Evolutionary conservation across 2,113 vertebrate genomes (phyloP), one percentile per base, ranked within the genome.

Genomic region (Procavia capensis): DNA sequence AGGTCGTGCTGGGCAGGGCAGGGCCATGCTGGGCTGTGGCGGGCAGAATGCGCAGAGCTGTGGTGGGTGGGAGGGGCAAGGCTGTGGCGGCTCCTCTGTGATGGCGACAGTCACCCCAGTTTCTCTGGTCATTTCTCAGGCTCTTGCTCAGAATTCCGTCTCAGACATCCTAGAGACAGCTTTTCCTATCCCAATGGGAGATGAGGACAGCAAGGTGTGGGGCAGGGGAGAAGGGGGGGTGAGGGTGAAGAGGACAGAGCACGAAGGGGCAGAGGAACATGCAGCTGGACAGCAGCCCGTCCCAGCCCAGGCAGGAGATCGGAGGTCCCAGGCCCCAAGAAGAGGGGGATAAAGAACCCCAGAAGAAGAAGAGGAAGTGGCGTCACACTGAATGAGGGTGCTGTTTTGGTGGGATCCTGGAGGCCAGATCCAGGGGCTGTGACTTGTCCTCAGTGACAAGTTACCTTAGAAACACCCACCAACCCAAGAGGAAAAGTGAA

Each of bases 101-200:
- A 25, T 9, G 68, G 41, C 75, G 19, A 11, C 61, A 43, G 25
- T 43, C 63, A 20, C 3, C 7, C 29, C 0, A 0, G 22, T 5
- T 31, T 4, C 8, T 2, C 31, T 4, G 0, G 13, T 0, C 5
- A 11, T 41, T 31, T 29, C 72, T 22, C 29, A 11, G 66, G 34
- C 27, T 79, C 17, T 39, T 9, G 22, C 64, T 92, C 57, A 89
- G 78, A 45, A 57, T 27, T 24, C 17, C 39, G 64, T 84, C 20
- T 27, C 85, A 74, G 91, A 17, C 36, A 68, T 47, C 41, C n/a
- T 19, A 57, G 68, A 84, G 61, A 59, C 39, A 45, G 19, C 13
- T 63, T 59, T 45, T 85, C 17, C 31, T 2, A 27, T 72, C 34
- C 13, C 25, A 59, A 39, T 5, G 20, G 39, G 78, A n/a, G 29